Base-by-base conservation (phyloP, 2,888 invertebrate genomes). In the Eilema caniola region DNA sequence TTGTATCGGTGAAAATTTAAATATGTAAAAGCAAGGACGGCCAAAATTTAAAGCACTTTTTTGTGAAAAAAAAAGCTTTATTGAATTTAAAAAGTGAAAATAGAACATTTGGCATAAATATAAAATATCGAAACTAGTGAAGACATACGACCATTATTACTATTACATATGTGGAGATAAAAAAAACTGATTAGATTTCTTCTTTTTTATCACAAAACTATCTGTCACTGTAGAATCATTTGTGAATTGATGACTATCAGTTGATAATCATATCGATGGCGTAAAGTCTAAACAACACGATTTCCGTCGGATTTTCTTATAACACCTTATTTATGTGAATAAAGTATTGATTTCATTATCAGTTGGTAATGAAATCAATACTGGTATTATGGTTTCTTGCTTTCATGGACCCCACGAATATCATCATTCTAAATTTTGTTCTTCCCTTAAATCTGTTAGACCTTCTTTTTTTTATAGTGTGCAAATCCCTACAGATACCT, bases 1-100 rank as follows among this genome's bases (percentile, higher is more conserved):
- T 47, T 63, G 28, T 5, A 47, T 63, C n/a, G 41, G 24, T 28
- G n/a, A 25, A 63, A 63, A 47, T 63, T 63, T 20, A 20, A 63
- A 63, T 63, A 47, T 33, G 3, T 47, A 47, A 47, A 41, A 25
- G 62, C 62, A 41, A 41, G 62, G 41, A 25, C 41, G 24, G 16
- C 7, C 37, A 24, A 41, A 14, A 63, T 47, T 24, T 1, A 12
- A 25, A 41, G 28, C 28, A 53, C 4, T 53, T 53, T 53, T 53
- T 20, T 12, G 31, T 11, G 33, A 4, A 8, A 3, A 37, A 37
- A 2, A 41, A 41, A 16, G 41, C 4, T 41, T 41, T 41, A 41
- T 41, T 4, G 41, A 16, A 16, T 41, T 41, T 41, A 2, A 41
- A 41, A 41, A 41, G 41, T 41, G 2, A 41, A 41, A 41, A 41